Evolutionary conservation across 2,113 vertebrate genomes (phyloP).

Genomic region (Leptobrachium ailaonicum): DNA sequence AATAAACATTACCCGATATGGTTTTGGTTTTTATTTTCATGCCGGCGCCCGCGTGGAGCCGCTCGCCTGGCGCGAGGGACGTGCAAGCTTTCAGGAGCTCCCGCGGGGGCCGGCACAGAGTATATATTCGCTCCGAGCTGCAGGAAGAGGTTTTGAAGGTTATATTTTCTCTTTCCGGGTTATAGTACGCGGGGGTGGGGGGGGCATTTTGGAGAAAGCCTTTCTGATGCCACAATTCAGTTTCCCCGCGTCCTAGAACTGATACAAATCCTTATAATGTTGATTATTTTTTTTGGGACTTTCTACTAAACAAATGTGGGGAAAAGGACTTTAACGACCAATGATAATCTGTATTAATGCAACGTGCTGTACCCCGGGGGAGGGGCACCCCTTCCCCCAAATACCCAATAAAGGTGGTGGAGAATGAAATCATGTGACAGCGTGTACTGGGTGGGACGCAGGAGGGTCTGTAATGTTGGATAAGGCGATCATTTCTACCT

Average conservation of each 20-base stretch:
- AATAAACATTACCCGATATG: slow-evolving; percentile 46
- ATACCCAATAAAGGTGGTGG: slow-evolving; percentile 68
- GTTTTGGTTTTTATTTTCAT: slow-evolving; percentile 58
- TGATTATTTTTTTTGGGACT: slow-evolving; percentile 64
- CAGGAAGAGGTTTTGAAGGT: slow-evolving; percentile 36
- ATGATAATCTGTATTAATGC: slow-evolving; percentile 80
- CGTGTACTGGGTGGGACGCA: slow-evolving; percentile 62
- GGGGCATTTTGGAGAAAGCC: slow-evolving; percentile 58
- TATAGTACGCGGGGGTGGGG: slow-evolving; percentile 53
- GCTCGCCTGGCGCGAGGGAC: slow-evolving; percentile 61
- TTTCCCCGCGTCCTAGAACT: slow-evolving; percentile 74
- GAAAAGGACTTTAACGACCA: slow-evolving; percentile 83
- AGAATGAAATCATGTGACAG: slow-evolving; percentile 75
- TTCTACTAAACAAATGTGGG: slow-evolving; percentile 80
- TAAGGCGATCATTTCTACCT: slow-evolving; percentile 92
- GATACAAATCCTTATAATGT: slow-evolving; percentile 78
- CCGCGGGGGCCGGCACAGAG: slow-evolving; percentile 32
- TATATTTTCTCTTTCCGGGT: slow-evolving; percentile 60
- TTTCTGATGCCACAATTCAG: slow-evolving; percentile 61
- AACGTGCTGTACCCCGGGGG: slow-evolving; percentile 71
- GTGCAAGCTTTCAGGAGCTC: slow-evolving; percentile 54
- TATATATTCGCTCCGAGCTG: slow-evolving; percentile 50
- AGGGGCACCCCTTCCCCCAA: slow-evolving; percentile 50
- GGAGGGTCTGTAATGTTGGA: slow-evolving; percentile 73
- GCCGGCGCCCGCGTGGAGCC: slow-evolving; percentile 66